Evolutionary conservation across 1,140 invertebrate species (phyloP).

Genomic region (Hylyphantes graminicola): DNA sequence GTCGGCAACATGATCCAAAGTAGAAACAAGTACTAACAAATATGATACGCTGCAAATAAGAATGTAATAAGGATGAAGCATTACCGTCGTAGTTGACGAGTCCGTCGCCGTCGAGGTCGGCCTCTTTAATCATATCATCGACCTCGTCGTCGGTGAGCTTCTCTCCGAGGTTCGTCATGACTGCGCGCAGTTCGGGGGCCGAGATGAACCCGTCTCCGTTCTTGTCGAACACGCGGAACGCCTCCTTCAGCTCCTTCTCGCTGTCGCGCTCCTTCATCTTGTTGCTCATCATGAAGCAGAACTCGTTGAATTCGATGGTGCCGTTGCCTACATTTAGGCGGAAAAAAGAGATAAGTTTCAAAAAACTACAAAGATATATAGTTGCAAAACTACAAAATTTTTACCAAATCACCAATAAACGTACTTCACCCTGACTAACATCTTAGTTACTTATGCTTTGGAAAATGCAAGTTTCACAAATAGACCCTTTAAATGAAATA

Average conservation of each 20-base stretch:
- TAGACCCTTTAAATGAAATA: no score
- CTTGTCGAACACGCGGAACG: conserved; percentile 90
- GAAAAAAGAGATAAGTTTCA: no score
- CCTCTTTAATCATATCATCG: conserved; percentile 85
- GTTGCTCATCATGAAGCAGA: conserved; percentile 71
- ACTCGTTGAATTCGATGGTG: conserved; percentile 70
- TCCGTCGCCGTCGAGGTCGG: conserved; percentile 89
- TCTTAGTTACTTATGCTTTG: no score
- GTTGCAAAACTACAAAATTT: no score
- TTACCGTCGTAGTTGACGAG: conserved; percentile 69
- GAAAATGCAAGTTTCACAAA: no score
- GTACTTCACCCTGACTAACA: no score
- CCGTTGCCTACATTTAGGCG: conserved; percentile 62
- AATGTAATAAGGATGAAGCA: no score
- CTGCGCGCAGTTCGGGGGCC: conserved; percentile 65
- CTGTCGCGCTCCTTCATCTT: conserved; percentile 71
- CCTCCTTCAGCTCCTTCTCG: conserved; percentile 76
- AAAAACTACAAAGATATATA: no score
- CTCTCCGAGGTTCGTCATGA: conserved; percentile 71
- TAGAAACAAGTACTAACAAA: no score
- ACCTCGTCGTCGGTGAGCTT: conserved; percentile 71
- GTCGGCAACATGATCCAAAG: no score
- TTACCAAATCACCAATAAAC: no score
- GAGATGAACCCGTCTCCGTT: conserved; percentile 80
- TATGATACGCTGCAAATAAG: no score